Evolutionary conservation across 1,140 invertebrate species (phyloP), one percentile per base, ranked within the genome.

Genomic region (Achatina immaculata): DNA sequence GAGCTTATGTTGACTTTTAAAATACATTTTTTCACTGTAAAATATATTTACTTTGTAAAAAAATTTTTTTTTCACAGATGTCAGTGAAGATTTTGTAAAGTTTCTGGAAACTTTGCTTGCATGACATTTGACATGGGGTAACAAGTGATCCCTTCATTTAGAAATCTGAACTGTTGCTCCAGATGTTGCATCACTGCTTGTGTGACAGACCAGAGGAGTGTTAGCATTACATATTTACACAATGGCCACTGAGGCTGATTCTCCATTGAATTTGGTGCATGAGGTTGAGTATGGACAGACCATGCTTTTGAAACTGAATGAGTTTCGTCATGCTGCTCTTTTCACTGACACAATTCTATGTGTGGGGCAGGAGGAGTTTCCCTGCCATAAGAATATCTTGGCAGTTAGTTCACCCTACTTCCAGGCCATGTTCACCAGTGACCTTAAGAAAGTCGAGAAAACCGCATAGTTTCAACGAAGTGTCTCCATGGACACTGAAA

Each of bases 361-460:
- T 85, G 86, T 90, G 11, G 89, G 88, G 38, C 88, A 89, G 42
- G 88, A 90, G 78, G 90, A 91, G 74, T 89, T 92, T 83, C 90
- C 88, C 9, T 92, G 91, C 84, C 91, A 92, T 80, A 86, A 89
- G 34, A 90, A 90, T 77, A 85, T 92, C n/a, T 81, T 93, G 45
- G 89, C 91, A 45, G 88, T 90, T 16, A 89, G 91, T 77, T 92
- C 91, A 82, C 91, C 90, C 1, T 93, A 92, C 77, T 93, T 93
- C 73, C 84, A 89, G 51, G 92, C 91, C 40, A 92, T 92, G 92
- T 93, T 92, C 80, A 90, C 90, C n/a, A 88, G 89, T 83, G 88
- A 91, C 72, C 86, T 92, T 62, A 81, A 75, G 92, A 92, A 82
- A 91, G 89, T 80, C 81, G 84, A 7, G 89, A 90, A 31, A 84